Evolutionary conservation across 1,140 invertebrate genomes (phyloP).

Genomic region (Charaxes varanes): DNA sequence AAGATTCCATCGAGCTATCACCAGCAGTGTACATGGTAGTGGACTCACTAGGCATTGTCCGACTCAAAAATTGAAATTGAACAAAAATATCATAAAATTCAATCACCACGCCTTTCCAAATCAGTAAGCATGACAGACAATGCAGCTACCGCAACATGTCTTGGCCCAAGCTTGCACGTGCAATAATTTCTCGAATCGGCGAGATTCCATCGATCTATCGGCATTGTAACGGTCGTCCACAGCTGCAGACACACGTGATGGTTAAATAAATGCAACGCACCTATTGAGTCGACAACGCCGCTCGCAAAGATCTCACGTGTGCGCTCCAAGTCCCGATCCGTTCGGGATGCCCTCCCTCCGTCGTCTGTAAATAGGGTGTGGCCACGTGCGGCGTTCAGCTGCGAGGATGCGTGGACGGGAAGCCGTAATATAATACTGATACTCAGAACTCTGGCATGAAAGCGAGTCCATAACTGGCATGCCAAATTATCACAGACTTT

Average conservation of each 20-base stretch:
- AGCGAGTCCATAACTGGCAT: background rate
- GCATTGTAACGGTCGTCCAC: slow-evolving; percentile 70
- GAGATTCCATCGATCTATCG: slow-evolving; percentile 64
- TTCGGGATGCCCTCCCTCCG: slow-evolving; percentile 66
- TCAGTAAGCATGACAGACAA: slow-evolving; percentile 54
- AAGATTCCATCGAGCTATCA: slow-evolving; percentile 64
- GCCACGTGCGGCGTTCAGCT: slow-evolving; percentile 71
- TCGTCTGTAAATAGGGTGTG: slow-evolving; percentile 71
- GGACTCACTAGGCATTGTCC: too few relatives aligned
- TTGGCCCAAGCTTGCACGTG: slow-evolving; percentile 51
- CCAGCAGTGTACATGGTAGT: too few relatives aligned
- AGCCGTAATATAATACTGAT: slow-evolving; percentile 60
- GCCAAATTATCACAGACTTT: too few relatives aligned
- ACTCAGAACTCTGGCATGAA: slow-evolving; percentile 26
- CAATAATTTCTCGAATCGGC: slow-evolving; percentile 66
- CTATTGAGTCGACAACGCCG: slow-evolving; percentile 65
- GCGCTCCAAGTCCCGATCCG: slow-evolving; percentile 65
- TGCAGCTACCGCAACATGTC: slow-evolving; percentile 52
- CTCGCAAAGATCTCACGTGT: slow-evolving; percentile 72
- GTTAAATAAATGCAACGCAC: slow-evolving; percentile 70
- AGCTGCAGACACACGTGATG: slow-evolving; percentile 66
- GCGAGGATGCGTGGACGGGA: slow-evolving; percentile 68
- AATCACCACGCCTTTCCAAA: slow-evolving; percentile 65
- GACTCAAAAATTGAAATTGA: too few relatives aligned
- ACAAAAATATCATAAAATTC: too few relatives aligned